phyloP scores from a whole-genome alignment of 1,140 invertebrate species.

The Pentalonia nigronervosa region DNA sequence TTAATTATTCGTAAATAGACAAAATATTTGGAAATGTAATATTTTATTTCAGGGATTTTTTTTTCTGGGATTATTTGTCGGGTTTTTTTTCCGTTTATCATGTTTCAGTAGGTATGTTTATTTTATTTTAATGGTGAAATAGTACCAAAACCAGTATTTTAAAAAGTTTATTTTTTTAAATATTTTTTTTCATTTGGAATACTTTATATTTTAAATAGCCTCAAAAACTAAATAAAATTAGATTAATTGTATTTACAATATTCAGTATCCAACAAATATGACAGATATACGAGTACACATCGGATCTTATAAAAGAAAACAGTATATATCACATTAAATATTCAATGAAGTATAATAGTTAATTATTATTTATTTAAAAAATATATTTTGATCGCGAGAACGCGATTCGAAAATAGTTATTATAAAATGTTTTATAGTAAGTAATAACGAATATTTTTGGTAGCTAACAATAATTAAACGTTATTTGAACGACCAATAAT shows the following conservation, averaged over 20 bases:
- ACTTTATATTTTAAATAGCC: not conserved
- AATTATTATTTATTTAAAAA: conserved; percentile 1
- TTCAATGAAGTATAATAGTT: not conserved
- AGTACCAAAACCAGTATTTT: not conserved
- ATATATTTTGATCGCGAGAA: not conserved
- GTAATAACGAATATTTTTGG: conserved; percentile 21
- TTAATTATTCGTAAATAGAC: no score
- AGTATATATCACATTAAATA: not conserved
- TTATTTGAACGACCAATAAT: not conserved
- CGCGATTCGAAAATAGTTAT: not conserved
- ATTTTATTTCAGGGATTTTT: no score
- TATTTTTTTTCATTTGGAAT: not conserved
- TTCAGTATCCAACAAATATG: not conserved
- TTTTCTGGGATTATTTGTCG: no score
- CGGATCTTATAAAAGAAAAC: not conserved
- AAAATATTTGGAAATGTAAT: no score
- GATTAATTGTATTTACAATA: not conserved
- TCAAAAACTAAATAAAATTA: not conserved
- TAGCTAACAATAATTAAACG: conserved; percentile 7
- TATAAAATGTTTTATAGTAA: not conserved
- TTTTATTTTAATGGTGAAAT: not conserved
- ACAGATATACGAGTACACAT: no score
- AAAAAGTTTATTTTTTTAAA: not conserved
- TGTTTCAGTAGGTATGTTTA: not conserved
- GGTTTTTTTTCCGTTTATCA: no score